Evolutionary conservation across 2,113 vertebrate species (phyloP), one percentile per base, ranked within the genome.

Genomic region (Ochotona curzoniae): DNA sequence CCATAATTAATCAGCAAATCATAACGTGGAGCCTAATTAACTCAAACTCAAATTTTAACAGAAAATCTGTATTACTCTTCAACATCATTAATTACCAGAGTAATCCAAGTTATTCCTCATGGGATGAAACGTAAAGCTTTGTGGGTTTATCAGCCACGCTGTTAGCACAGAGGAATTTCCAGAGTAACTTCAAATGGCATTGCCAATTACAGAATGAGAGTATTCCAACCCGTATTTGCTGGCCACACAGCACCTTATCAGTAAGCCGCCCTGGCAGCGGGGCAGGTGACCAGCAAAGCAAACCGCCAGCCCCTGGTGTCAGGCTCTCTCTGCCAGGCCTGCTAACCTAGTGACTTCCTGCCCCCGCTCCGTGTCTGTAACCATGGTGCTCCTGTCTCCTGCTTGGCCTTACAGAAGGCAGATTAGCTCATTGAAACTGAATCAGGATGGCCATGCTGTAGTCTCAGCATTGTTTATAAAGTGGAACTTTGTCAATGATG

Each of bases 1-100:
- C 98, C 99, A 98, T 99, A 99, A 99, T 99, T 99, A 99, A 99
- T 99, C 99, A 99, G 99, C 99, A 99, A 99, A 99, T 99, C 99
- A 99, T 99, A 99, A 99, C 97, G 97, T 97, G 98, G 97, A 98
- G 99, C 98, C 98, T 99, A 99, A 99, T 99, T 99, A 99, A 99
- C 99, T 98, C 98, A 98, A 98, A 98, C 98, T 99, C 98, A 98
- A 98, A 99, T 99, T 98, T 99, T 98, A 98, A 98, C 98, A 98
- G 98, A 99, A 99, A 99, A 99, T 99, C 98, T 98, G 98, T 98
- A 98, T 98, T 98, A 98, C 98, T 97, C 98, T 98, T 98, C 98
- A 98, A 98, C 98, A 98, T 98, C 98, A 98, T 99, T 99, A 99
- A 99, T 99, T 99, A 99, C 98, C 98, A 97, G 96, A 98, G 98